phyloP scores from a whole-genome alignment of 1,140 invertebrate genomes.

The Drosophila pallidifrons region DNA sequence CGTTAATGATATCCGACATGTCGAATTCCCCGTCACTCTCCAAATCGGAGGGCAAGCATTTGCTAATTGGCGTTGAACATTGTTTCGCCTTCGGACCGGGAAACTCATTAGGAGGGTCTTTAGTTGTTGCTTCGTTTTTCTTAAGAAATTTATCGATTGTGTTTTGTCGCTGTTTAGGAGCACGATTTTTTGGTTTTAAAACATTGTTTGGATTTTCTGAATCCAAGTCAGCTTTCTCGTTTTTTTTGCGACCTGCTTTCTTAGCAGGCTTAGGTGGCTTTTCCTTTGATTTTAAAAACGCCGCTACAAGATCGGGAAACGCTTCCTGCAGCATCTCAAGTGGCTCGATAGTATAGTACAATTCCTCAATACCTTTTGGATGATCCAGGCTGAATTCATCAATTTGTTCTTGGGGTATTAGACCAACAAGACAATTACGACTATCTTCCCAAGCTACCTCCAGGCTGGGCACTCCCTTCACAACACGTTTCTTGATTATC shows the following conservation, averaged over 20 bases:
- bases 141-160: constrained; percentile 84
- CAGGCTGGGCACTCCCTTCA: constrained; percentile 86
- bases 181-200: constrained; percentile 22
- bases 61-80: constrained; percentile 74
- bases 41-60: constrained; percentile 63
- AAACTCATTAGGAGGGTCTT: constrained; percentile 26
- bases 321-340: constrained; percentile 88
- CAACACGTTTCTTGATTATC: constrained; percentile 87
- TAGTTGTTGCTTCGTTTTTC: constrained; percentile 45
- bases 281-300: constrained; percentile 87
- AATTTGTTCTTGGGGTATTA: constrained; percentile 87
- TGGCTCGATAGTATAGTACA: constrained; percentile 89
- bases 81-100: constrained; percentile 40
- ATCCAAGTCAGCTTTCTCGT: constrained; percentile 76
- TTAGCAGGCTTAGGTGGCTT: constrained; percentile 64
- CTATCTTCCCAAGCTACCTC: constrained; percentile 90
- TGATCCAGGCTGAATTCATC: constrained; percentile 70
- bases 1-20: constrained; percentile 87
- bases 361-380: constrained; percentile 85
- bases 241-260: constrained; percentile 84
- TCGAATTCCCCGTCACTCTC: constrained; percentile 85
- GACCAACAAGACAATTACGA: constrained; percentile 86
- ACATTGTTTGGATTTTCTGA: constrained; percentile 32
- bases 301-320: constrained; percentile 89
- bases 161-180: constrained; percentile 40